Evolutionary conservation across 2,888 invertebrate genomes (phyloP), one percentile per base, ranked within the genome.

Genomic region (Creontiades dilutus): DNA sequence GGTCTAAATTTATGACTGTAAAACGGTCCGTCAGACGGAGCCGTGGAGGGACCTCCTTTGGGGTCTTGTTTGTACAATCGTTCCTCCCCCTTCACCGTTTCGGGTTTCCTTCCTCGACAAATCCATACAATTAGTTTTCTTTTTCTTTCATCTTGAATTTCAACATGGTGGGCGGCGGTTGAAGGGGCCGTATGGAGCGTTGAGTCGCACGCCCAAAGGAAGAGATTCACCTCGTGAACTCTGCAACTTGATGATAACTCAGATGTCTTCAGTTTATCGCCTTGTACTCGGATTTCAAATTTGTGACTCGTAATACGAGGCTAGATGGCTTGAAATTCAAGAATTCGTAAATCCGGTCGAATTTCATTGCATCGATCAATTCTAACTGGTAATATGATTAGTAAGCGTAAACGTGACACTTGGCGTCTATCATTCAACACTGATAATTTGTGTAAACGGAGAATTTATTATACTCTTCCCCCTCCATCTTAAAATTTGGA

Each of bases 41-140:
- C 16, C 23, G 85, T 19, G 19, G 57, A 80, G 78, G 19, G 28
- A 28, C 57, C 47, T 89, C 89, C 89, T 89, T 89, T 89, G 61
- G 57, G 68, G 48, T 55, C 68, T 82, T 89, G 89, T 89, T 89
- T 89, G 84, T 75, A 89, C 89, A 89, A 89, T 89, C 84, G 82
- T 48, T 82, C 57, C 84, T 52, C 46, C 78, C 89, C 84, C 84
- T 55, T 23, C 76, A 16, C 48, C 68, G 68, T 84, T 89, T 84
- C 75, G 75, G 89, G 82, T 81, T 89, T 89, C 84, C 88, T 81
- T 89, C 23, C 68, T 52, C 84, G 47, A 75, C 89, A 89, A 89
- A 89, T 89, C 89, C 89, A 89, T 89, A 89, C 89, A 89, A 89
- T 89, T 89, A 89, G 89, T 89, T 89, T 89, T 84, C 84, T 89